These are phyloP conservation scores for Drosophila melanogaster DNA, from an alignment of 1,140 invertebrate species.

Conservation along the genomic window Release_6_plus_ISO1_MT NT_033779.5:17886001-17886500, in stretches of 20 bases:
- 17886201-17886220: slow-evolving; percentile 1
- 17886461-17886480: slow-evolving; percentile 81
- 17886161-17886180: slow-evolving; percentile 57
- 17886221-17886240: background rate
- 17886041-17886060: slow-evolving; percentile 69
- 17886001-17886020: slow-evolving; percentile 62
- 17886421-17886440: slow-evolving; percentile 28
- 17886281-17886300: slow-evolving; percentile 80
- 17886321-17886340: slow-evolving; percentile 63
- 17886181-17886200: slow-evolving; percentile 57
- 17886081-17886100: slow-evolving; percentile 7
- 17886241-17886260: slow-evolving; percentile 52
- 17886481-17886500: slow-evolving; percentile 51
- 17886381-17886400: slow-evolving; percentile 62
- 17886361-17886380: slow-evolving; percentile 65
- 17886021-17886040: slow-evolving; percentile 75
- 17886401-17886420: slow-evolving; percentile 76
- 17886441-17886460: slow-evolving; percentile 76
- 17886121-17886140: slow-evolving; percentile 53
- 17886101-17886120: slow-evolving; percentile 67
- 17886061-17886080: slow-evolving; percentile 21
- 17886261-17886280: slow-evolving; percentile 69
- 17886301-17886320: slow-evolving; percentile 44
- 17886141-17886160: slow-evolving; percentile 55
- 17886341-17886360: slow-evolving; percentile 71